Conservation (phyloP, 2,888 invertebrate genomes). For the Diaperis boleti region DNA sequence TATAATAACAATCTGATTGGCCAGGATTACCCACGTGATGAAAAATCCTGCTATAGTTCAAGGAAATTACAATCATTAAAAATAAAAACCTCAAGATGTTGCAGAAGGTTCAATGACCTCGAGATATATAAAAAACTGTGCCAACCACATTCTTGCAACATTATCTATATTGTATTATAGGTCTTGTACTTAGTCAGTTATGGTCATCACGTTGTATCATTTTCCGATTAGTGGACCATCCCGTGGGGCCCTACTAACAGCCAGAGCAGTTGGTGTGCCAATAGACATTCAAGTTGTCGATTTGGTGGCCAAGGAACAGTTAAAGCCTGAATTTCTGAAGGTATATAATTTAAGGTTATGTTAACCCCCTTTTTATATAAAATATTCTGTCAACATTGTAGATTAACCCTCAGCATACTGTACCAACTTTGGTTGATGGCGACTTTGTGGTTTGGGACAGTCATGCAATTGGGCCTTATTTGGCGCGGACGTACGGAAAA, state of each 20-base stretch:
- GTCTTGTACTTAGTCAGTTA: no score
- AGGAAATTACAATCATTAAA: no score
- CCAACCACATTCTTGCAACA: no score
- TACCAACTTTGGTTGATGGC: constrained; percentile 77
- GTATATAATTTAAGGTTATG: constrained; percentile 50
- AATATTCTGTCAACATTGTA: constrained; percentile 48
- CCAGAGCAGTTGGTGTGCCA: constrained; percentile 71
- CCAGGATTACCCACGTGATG: no score
- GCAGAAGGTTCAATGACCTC: no score
- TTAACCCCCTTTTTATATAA: constrained; percentile 1
- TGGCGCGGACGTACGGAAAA: constrained; percentile 73
- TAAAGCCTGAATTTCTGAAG: constrained; percentile 69
- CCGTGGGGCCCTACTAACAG: constrained; percentile 72
- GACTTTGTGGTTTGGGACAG: constrained; percentile 78
- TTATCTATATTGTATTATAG: no score
- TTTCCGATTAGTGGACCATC: constrained; percentile 74
- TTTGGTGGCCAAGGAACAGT: constrained; percentile 72
- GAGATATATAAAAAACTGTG: no score
- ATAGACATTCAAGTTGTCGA: constrained; percentile 69
- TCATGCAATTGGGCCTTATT: constrained; percentile 74
- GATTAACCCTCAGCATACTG: constrained; percentile 76
- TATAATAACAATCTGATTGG: no score
- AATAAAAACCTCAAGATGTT: no score
- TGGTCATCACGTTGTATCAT: constrained; percentile 69
- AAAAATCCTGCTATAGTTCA: no score